Evolutionary conservation across 2,113 vertebrate species (phyloP), one percentile per base, ranked within the genome.

Genomic region (Coptodon rendalli): DNA sequence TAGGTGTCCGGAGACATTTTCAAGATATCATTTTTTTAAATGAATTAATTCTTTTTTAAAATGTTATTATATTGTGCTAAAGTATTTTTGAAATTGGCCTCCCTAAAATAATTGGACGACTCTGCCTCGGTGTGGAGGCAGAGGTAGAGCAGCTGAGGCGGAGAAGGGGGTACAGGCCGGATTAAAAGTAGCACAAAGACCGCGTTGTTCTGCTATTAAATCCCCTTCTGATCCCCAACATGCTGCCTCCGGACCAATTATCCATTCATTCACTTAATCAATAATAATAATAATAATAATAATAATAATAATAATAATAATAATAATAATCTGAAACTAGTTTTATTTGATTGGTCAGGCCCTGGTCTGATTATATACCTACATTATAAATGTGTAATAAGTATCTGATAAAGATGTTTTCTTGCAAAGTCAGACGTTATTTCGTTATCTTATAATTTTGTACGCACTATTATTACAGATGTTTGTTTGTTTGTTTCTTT

Each of bases 161-260:
- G 85, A 80, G 76, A 83, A 82, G 85, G 88, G 92, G 87, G 91
- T 89, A 80, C 92, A 86, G 87, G 88, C 83, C 84, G 96, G 96
- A 97, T 97, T 97, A 97, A 90, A 93, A 71, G 59, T 73, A 57
- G 86, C 94, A 97, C 96, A 96, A 97, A 96, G 95, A 92, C 29
- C 85, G 66, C 85, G 86, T 96, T 97, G 96, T 97, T 96, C 93
- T 93, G 87, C 59, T 56, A 81, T 93, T 86, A 96, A 97, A 96
- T 96, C 95, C 95, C 83, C 89, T 90, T 92, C 92, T 95, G 93
- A 96, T 96, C 94, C 95, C 88, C 91, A 90, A 92, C 95, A 94
- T 94, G 86, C 93, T 94, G 89, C 92, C 82, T 90, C 85, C 63
- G 84, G 68, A 19, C 82, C 86, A 85, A 86, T 92, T 89, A 83